Evolutionary conservation across 2,113 vertebrate genomes (phyloP).

Genomic region (Baryphthengus martii): DNA sequence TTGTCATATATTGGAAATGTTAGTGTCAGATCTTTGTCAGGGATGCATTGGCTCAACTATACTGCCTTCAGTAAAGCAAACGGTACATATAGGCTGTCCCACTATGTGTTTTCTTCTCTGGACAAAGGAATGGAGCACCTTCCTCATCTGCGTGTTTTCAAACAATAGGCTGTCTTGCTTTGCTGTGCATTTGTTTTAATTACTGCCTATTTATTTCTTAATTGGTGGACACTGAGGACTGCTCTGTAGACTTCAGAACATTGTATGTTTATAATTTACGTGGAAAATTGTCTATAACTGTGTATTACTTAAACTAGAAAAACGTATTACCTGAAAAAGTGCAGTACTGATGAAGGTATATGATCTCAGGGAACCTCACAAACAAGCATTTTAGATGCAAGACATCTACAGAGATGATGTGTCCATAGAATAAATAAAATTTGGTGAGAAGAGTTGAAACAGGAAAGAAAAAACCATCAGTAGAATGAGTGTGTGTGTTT

Average conservation of each 20-base stretch:
- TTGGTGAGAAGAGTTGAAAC: background rate
- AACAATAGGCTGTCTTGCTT: background rate
- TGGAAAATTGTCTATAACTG: background rate
- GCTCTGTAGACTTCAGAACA: background rate
- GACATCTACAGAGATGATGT: background rate
- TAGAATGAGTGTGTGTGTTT: background rate
- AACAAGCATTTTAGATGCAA: background rate
- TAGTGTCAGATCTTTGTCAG: background rate
- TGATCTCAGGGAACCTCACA: background rate
- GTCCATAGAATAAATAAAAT: background rate
- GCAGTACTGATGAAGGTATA: background rate
- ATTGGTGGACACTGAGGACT: background rate
- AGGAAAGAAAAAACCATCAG: background rate
- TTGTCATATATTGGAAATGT: background rate
- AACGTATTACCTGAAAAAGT: background rate
- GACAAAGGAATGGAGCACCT: background rate
- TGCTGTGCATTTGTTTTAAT: background rate
- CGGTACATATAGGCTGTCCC: background rate
- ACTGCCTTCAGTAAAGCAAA: background rate
- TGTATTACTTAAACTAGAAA: background rate
- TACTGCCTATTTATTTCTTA: background rate
- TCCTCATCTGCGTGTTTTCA: background rate
- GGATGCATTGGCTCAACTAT: background rate
- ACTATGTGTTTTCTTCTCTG: background rate
- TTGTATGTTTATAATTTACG: background rate